Evolutionary conservation across 1,140 invertebrate species (phyloP).

Genomic region (Drosophila santomea): DNA sequence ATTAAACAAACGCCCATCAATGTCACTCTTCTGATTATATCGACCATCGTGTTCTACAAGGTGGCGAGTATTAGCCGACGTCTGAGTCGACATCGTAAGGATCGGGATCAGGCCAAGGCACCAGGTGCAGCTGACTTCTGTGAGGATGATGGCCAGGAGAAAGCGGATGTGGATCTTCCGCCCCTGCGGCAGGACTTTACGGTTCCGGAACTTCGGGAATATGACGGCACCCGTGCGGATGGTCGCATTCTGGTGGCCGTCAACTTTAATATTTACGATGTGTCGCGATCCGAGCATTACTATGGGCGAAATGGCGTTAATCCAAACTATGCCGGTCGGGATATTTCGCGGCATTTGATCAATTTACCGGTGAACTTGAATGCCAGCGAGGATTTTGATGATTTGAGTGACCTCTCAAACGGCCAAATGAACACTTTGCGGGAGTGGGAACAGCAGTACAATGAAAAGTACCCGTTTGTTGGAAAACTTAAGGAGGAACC

Average conservation of each 20-base stretch:
- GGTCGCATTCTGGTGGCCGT: slow-evolving; percentile 57
- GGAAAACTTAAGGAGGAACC: slow-evolving; percentile 23
- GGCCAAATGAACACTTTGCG: slow-evolving; percentile 32
- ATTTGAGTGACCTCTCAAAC: slow-evolving; percentile 42
- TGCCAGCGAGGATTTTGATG: slow-evolving; percentile 35
- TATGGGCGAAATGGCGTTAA: slow-evolving; percentile 54
- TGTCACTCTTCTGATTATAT: slow-evolving; percentile 41
- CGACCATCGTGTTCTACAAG: slow-evolving; percentile 58
- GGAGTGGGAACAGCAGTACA: slow-evolving; percentile 57
- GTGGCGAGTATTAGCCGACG: slow-evolving; percentile 27
- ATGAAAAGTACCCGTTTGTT: slow-evolving; percentile 46
- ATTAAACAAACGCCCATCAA: slow-evolving; percentile 43
- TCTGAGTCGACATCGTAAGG: slow-evolving; percentile 11
- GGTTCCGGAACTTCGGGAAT: slow-evolving; percentile 39
- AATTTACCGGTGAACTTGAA: slow-evolving; percentile 36
- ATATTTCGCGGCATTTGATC: slow-evolving; percentile 53
- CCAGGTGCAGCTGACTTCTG: neutral
- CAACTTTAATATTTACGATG: slow-evolving; percentile 60
- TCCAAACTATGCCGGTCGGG: slow-evolving; percentile 53
- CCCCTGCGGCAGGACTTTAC: slow-evolving; percentile 45
- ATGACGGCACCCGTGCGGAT: slow-evolving; percentile 45
- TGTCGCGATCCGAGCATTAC: slow-evolving; percentile 43
- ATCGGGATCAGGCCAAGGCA: neutral
- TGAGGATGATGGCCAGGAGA: neutral
- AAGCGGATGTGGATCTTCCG: neutral